A percentile compares a stretch with the other conserved stretches of the same genome.
phyloP scores from a whole-genome alignment of 2,797 vertebrate species.

The Zenarchopterus dispar region DNA sequence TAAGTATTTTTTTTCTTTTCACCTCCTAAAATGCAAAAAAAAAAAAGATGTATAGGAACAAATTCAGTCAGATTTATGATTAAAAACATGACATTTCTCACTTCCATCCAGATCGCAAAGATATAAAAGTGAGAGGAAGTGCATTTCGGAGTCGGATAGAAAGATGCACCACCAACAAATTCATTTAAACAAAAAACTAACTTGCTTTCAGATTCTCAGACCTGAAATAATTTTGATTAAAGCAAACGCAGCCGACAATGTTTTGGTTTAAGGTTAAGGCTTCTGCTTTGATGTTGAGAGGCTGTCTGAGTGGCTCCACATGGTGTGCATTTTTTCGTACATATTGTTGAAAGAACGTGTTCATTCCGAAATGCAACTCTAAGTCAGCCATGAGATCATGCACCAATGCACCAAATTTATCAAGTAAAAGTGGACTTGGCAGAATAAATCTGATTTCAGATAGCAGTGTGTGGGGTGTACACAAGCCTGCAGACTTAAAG shows the following conservation, averaged over 20 bases:
- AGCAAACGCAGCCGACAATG: neutral
- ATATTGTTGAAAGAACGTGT: constrained; percentile 5
- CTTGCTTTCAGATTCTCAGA: no score
- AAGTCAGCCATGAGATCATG: constrained; percentile 3
- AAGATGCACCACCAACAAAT: no score
- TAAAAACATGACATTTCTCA: no score
- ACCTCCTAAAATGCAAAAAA: no score
- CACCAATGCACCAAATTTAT: constrained; percentile 10
- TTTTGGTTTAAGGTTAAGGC: neutral
- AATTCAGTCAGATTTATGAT: no score
- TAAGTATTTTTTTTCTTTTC: no score
- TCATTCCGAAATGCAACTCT: constrained; percentile 8
- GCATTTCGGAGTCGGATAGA: no score
- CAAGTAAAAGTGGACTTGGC: constrained; percentile 23
- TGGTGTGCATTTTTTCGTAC: constrained; percentile 5
- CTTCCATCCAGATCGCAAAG: no score
- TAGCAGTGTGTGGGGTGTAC: constrained; percentile 10
- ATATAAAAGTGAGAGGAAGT: no score
- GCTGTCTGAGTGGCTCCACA: constrained; percentile 1
- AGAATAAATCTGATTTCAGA: constrained; percentile 38
- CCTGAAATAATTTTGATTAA: no score
- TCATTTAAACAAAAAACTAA: no score
- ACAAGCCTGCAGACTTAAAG: constrained; percentile 41
- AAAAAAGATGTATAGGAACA: no score
- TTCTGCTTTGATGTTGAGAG: constrained; percentile 14